These are phyloP conservation scores for Colletes collaris DNA, from an alignment of 2,888 invertebrate genomes.

Conservation along the genomic window DNA sequence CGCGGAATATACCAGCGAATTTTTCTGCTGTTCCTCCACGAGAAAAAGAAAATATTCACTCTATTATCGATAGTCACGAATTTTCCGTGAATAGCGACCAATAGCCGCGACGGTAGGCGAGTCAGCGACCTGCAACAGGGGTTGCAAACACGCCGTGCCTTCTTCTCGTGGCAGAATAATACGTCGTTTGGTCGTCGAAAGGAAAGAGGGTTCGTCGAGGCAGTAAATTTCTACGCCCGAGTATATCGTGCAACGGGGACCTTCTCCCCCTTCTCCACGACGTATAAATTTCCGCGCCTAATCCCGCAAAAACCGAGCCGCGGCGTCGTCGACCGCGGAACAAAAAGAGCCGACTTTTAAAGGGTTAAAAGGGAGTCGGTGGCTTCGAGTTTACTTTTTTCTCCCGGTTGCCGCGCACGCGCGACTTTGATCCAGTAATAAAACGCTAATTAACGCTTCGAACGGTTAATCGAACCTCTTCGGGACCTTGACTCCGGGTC, in stretches of 20 bases:
- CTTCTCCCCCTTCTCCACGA: background rate
- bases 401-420: too few species aligned
- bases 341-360: conserved; percentile 27
- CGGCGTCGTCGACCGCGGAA: conserved; percentile 25
- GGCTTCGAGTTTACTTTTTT: conserved; percentile 11
- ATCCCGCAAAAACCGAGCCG: conserved; percentile 38
- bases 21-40: too few species aligned
- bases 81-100: too few species aligned
- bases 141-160: too few species aligned
- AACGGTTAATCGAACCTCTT: conserved; percentile 26
- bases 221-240: conserved; percentile 23
- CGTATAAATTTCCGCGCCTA: conserved; percentile 35
- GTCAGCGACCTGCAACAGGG: too few species aligned
- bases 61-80: too few species aligned
- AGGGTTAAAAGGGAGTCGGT: conserved; percentile 39
- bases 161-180: too few species aligned
- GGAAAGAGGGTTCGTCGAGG: conserved; percentile 1
- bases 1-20: conserved; percentile 13
- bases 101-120: too few species aligned
- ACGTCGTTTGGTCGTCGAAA: background rate
- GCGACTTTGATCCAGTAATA: conserved; percentile 59
- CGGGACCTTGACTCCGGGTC: conserved; percentile 56
- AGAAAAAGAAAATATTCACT: too few species aligned
- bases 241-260: conserved; percentile 22
- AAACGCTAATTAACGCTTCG: conserved; percentile 72